Base-by-base conservation (phyloP, 2,888 invertebrate genomes). In the Folsomia candida region DNA sequence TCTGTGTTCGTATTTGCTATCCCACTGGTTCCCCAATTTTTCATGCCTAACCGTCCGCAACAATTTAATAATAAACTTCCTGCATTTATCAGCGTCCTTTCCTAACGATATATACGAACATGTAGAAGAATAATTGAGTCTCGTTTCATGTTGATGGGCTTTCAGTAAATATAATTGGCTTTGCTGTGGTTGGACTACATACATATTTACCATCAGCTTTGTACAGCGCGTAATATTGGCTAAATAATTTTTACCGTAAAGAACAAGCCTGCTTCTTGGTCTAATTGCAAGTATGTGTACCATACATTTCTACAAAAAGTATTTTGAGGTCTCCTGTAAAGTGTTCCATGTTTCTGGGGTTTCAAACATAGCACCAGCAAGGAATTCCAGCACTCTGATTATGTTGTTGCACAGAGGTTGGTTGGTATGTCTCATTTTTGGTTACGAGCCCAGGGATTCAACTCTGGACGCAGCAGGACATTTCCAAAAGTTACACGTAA, bases 1-100 rank as follows among this genome's bases (percentile, higher is more conserved):
- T 14, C 6, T 37, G 14, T 9, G 37, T 37, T 37, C n/a, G 37
- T 37, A 37, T 37, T 37, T 4, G 4, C 37, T 37, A 37, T 37
- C 37, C 37, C 14, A 37, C 6, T 47, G n/a, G n/a, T 25, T 62
- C 20, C 27, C 20, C 28, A 14, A 64, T 64, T 64, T 22, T 64
- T 28, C 54, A 27, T 51, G 54, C 54, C 54, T 64, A 64, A 64
- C 64, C 64, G 51, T 28, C 64, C 64, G n/a, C 65, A 65, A 65
- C 51, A 65, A 65, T 65, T 65, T 65, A 65, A 51, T 64, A 11
- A 20, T 57, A 27, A 28, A 65, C 54, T 65, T 65, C 22, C n/a
- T 26, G 20, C 28, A 65, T 61, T 63, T 64, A 63, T 69, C 67
- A 72, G 67, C 68, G 68, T 71, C 67, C 65, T 20, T 68, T 63